Evolutionary conservation across 2,113 vertebrate genomes (phyloP), one percentile per base, ranked within the genome.

Genomic region (Alligator sinensis): DNA sequence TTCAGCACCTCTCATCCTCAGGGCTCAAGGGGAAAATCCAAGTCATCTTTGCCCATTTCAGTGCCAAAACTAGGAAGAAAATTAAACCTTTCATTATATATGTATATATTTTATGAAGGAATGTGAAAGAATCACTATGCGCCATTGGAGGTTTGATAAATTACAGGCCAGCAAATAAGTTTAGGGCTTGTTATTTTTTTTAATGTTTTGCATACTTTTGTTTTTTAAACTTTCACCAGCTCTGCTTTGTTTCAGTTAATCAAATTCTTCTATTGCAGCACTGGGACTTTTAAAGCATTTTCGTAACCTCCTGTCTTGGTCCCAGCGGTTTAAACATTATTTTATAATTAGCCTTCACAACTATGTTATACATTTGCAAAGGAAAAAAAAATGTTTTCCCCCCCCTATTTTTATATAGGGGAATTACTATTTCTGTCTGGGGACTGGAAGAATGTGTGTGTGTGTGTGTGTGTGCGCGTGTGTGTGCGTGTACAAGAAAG

Each of bases 301-400:
- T 97, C 66, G 95, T 97, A 97, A 97, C 96, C 97, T 97, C 96
- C 96, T 95, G 95, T 97, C 96, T 97, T 72, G 88, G 85, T 98
- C 98, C 98, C 98, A 94, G 96, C 98, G 98, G 98, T 96, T 98
- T 98, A 98, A 97, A 98, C 96, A 97, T 98, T 98, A 98, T 98
- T 98, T 98, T 97, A 98, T 98, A 98, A 98, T 98, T 98, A 98
- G 97, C 95, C 96, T 98, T 98, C 98, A 98, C 97, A 98, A 97
- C 97, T 98, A 98, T 97, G 95, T 97, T 98, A 97, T 97, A 97
- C 97, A 96, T 98, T 97, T 95, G 96, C 98, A 97, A 97, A 96
- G 97, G 94, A 96, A 95, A 82, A 95, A 94, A 95, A 94, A 96
- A 97, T 96, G 96, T 97, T 96, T 94, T 96, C 97, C 96, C 55